These are phyloP conservation scores for Nyctibius bracteatus DNA, from an alignment of 2,113 vertebrate genomes.

Conservation along the genomic window DNA sequence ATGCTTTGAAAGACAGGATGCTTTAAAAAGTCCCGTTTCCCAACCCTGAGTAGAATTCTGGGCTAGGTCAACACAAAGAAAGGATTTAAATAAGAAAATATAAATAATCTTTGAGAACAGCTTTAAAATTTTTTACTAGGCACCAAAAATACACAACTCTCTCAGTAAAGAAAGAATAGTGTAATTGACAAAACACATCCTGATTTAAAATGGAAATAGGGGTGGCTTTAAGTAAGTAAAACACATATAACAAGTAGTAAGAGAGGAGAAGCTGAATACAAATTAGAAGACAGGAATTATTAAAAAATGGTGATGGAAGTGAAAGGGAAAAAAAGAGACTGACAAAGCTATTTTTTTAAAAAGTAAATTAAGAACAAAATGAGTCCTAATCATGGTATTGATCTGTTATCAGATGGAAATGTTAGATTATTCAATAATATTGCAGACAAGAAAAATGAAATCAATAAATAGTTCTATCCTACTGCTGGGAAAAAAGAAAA, in stretches of 20 bases:
- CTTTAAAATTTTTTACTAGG: not conserved
- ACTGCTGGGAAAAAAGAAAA: not conserved
- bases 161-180: not conserved
- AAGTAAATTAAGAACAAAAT: not conserved
- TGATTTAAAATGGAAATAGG: not conserved
- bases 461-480: constrained; percentile 18
- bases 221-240: not conserved
- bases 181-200: not conserved
- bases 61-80: not conserved
- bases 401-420: constrained; percentile 4
- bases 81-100: not conserved
- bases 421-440: constrained; percentile 15
- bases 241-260: not conserved
- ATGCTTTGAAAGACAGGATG: not conserved
- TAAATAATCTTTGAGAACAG: not conserved
- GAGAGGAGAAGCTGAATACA: not conserved
- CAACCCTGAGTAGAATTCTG: not conserved
- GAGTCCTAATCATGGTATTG: not conserved
- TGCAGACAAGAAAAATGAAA: not conserved
- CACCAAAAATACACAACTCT: not conserved
- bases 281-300: not conserved
- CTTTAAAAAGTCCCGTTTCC: not conserved
- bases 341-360: not conserved
- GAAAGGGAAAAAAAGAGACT: not conserved
- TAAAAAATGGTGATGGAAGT: not conserved